These are phyloP conservation scores for Montipora cactus DNA, from an alignment of 64 coral and sea anemone genomes.

Conservation along the genomic window DNA sequence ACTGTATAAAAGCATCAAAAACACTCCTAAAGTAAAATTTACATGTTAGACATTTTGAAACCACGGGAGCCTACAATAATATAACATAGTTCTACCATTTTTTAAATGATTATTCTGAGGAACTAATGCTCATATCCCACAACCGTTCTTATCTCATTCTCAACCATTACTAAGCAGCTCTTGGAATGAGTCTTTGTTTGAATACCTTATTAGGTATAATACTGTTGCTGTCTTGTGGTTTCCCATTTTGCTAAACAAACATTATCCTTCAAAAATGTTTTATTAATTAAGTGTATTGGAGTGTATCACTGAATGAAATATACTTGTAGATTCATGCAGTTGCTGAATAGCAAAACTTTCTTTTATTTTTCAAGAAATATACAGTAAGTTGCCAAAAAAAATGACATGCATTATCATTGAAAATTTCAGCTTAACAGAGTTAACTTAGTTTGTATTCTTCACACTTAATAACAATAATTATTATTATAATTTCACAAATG, in stretches of 20 bases:
- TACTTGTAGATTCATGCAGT: not conserved
- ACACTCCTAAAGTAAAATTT: no score
- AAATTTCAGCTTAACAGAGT: no score
- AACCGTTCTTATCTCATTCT: not conserved
- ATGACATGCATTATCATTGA: no score
- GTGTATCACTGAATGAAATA: not conserved
- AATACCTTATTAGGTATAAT: conserved; percentile 41
- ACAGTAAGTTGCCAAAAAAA: no score
- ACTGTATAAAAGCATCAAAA: no score
- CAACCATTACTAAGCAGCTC: not conserved
- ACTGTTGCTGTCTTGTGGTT: conserved; percentile 21
- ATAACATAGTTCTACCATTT: conserved; percentile 3
- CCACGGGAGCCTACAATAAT: not conserved
- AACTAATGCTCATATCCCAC: not conserved
- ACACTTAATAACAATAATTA: not conserved
- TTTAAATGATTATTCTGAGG: not conserved
- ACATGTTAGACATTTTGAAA: not conserved
- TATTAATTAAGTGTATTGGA: conserved; percentile 23
- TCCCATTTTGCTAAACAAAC: conserved; percentile 30
- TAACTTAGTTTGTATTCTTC: not conserved
- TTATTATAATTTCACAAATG: no score
- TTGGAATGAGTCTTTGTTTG: conserved; percentile 51
- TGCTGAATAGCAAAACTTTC: not conserved
- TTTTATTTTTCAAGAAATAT: not conserved
- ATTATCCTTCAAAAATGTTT: not conserved